A percentile compares a stretch with the other conserved stretches of the same genome.
Evolutionary conservation across 1,140 invertebrate species (phyloP).

Genomic region (Drosophila erecta): DNA sequence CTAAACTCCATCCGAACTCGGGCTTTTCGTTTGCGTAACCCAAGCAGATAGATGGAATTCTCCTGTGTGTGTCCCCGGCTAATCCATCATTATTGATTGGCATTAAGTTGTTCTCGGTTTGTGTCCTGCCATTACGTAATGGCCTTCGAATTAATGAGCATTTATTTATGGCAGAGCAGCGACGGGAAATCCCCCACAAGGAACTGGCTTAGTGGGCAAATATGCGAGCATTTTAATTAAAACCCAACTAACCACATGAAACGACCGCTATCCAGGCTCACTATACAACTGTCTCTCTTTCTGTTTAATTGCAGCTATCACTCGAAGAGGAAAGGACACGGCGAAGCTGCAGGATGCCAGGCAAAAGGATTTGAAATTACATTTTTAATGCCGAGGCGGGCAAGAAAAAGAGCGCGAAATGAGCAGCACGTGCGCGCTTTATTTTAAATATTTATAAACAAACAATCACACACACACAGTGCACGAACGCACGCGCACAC

Average conservation of each 20-base stretch:
- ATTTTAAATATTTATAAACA: constrained; percentile 76
- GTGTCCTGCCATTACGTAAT: constrained; percentile 53
- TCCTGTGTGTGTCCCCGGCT: constrained; percentile 35
- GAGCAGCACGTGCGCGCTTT: constrained; percentile 75
- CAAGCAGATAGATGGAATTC: constrained; percentile 17
- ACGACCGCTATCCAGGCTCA: constrained; percentile 13
- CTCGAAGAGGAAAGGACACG: constrained; percentile 20
- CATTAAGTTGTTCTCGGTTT: constrained; percentile 52
- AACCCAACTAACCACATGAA: constrained; percentile 50
- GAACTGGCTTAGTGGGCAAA: constrained; percentile 42
- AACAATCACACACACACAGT: constrained; percentile 17
- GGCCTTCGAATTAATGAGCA: constrained; percentile 59
- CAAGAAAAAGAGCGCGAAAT: constrained; percentile 43
- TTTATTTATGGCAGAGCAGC: constrained; percentile 59
- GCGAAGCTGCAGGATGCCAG: constrained; percentile 30
- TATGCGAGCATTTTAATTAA: constrained; percentile 57
- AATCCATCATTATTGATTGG: constrained; percentile 83
- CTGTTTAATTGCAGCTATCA: constrained; percentile 62
- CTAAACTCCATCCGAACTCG: constrained; percentile 46
- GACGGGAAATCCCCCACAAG: constrained; percentile 20
- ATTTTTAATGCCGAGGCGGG: constrained; percentile 46
- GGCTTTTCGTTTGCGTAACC: constrained; percentile 63
- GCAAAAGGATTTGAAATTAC: constrained; percentile 71
- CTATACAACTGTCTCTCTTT: constrained; percentile 13
- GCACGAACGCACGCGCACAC: background rate